Evolutionary conservation across 2,113 vertebrate species (phyloP), one percentile per base, ranked within the genome.

Genomic region (Xyrauchen texanus): DNA sequence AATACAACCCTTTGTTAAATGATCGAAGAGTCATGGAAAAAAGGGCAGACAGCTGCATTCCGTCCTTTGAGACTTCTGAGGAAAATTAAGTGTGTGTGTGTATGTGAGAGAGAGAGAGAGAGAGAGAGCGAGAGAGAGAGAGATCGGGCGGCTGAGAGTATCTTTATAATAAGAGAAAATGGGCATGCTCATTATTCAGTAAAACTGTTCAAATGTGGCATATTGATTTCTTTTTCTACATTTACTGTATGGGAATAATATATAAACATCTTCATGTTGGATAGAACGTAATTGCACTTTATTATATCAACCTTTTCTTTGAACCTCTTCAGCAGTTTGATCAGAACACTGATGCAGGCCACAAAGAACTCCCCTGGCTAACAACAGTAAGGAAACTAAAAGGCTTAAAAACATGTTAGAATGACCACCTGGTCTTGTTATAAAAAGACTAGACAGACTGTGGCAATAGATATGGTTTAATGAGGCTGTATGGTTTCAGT

Each of bases 401-500:
- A 8, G 47, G 13, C 16, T 53, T 73, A 51, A 74, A 58, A 76
- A 63, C 73, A 76, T 53, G 61, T 76, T 51, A 65, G 61, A 44
- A 15, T 62, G 49, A 52, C 73, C 73, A 65, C 61, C 73, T 65
- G 49, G 12, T 76, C 15, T 62, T 74, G 46, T 61, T 51, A 11
- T 47, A 72, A 9, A 46, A 58, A 62, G 34, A 51, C 52, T 13
- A 45, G 58, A 62, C 61, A 52, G 49, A 65, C 73, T 65, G 7
- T n/a, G 46, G 46, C 21, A 34, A 65, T 53, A 15, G 16, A 6
- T 11, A 11, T 13, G 42, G 62, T 76, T 76, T 65, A 65, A 65
- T 76, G 73, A 76, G 73, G 12, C 13, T 12, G 9, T 34, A 34
- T 15, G 15, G 42, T 4, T 65, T 52, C 47, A 65, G 73, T 15